Evolutionary conservation across 2,888 invertebrate genomes (phyloP).

Genomic region (Ariolimax columbianus): DNA sequence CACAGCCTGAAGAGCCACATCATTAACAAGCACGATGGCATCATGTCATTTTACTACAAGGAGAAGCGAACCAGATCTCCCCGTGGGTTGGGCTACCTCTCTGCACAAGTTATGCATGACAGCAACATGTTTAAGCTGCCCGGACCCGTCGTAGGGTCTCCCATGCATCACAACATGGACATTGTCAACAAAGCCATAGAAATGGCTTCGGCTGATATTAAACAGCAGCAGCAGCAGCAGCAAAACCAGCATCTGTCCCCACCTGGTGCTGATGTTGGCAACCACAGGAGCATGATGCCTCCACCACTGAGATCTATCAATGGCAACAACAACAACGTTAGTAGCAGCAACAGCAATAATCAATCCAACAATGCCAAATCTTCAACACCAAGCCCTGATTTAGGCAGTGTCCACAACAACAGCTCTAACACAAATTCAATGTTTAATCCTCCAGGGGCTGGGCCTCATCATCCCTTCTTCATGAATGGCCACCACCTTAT

Average conservation of each 20-base stretch:
- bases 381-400: constrained; percentile 24
- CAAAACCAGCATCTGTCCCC: constrained; percentile 32
- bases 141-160: constrained; percentile 47
- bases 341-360: constrained; percentile 56
- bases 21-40: constrained; percentile 78
- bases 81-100: constrained; percentile 71
- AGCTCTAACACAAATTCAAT: constrained; percentile 39
- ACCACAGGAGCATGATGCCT: constrained; percentile 20
- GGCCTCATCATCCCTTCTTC: constrained; percentile 54
- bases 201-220: constrained; percentile 42
- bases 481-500: constrained; percentile 54
- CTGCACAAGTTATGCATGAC: constrained; percentile 66
- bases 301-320: constrained; percentile 28
- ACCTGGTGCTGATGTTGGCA: constrained; percentile 12
- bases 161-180: constrained; percentile 51
- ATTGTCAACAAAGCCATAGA: constrained; percentile 53
- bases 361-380: constrained; percentile 43
- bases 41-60: constrained; percentile 78
- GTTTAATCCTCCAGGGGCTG: constrained; percentile 38
- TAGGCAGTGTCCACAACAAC: constrained; percentile 36
- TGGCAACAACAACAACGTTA: constrained; percentile 12
- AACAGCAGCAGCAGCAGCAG: constrained; percentile 10
- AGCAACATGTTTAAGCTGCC: constrained; percentile 67
- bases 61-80: constrained; percentile 76
- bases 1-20: constrained; percentile 79